A percentile compares a stretch with the other conserved stretches of the same genome.
Evolutionary conservation across 2,113 vertebrate species (phyloP).

Genomic region (Rousettus leschenaultii): DNA sequence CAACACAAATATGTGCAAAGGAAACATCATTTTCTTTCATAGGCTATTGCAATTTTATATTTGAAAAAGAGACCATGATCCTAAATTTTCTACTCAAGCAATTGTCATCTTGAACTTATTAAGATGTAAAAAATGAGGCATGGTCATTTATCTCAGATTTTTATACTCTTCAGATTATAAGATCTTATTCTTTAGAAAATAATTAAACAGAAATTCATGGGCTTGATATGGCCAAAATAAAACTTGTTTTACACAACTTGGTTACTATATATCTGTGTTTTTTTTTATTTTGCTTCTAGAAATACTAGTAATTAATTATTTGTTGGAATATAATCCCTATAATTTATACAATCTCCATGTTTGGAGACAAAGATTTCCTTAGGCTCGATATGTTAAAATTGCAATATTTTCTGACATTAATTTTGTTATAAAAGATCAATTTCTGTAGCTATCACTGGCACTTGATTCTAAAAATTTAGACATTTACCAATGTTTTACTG

Average conservation of each 20-base stretch:
- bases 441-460: neutral
- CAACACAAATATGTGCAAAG: neutral
- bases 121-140: conserved; percentile 33
- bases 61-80: conserved; percentile 21
- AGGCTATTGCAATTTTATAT: neutral
- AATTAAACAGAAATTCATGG: neutral
- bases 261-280: neutral
- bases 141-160: conserved; percentile 26
- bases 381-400: neutral
- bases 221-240: neutral
- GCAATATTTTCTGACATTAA: neutral
- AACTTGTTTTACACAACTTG: neutral
- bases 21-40: neutral
- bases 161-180: neutral
- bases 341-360: neutral
- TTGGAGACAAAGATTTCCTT: neutral
- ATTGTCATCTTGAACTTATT: neutral
- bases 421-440: neutral
- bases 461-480: neutral
- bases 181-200: neutral
- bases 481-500: neutral
- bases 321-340: neutral
- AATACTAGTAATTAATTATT: neutral
- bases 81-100: conserved; percentile 27
- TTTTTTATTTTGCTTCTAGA: neutral